phyloP scores from a whole-genome alignment of 2,113 vertebrate genomes.

The Cairina moschata region DNA sequence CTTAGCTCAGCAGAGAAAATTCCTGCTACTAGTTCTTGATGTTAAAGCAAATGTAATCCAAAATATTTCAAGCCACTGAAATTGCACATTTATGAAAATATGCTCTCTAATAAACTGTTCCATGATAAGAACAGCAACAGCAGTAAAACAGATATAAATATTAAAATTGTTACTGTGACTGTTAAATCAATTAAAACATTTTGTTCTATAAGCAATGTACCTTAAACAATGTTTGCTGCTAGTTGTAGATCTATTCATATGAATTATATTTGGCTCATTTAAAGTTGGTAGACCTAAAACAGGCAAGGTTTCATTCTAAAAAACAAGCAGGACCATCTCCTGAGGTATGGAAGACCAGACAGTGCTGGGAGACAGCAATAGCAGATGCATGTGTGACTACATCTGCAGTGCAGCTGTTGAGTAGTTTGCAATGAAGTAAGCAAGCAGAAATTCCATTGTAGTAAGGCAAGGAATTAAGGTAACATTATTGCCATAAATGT shows the following conservation, averaged over 20 bases:
- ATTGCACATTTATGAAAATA: background rate
- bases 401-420: slow-evolving; percentile 10
- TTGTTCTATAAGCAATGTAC: background rate
- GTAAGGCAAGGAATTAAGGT: background rate
- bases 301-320: background rate
- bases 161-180: background rate
- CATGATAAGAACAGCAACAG: background rate
- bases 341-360: background rate
- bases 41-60: background rate
- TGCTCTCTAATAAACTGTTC: background rate
- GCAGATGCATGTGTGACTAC: background rate
- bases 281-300: background rate
- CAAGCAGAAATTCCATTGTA: slow-evolving; percentile 6
- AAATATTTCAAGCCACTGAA: background rate
- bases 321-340: background rate
- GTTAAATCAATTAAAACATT: background rate
- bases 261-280: background rate
- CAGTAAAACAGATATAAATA: background rate
- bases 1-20: background rate
- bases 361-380: background rate
- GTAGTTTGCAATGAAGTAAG: background rate
- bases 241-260: background rate
- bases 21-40: background rate
- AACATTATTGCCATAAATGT: background rate
- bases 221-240: background rate